phyloP scores from a whole-genome alignment of 2,113 vertebrate species.

The Mola mola region DNA sequence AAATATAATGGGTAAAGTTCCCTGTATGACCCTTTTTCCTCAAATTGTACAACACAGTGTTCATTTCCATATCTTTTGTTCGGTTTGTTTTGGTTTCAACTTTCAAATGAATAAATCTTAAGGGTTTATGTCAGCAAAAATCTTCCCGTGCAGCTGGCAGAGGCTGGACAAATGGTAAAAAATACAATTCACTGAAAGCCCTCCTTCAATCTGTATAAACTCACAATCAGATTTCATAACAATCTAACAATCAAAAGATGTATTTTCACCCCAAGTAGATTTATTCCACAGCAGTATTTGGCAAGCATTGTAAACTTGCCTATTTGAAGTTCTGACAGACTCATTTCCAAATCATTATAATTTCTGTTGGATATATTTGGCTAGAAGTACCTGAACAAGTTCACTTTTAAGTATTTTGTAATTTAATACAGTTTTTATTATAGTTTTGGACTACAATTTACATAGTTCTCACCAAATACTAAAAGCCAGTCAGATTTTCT shows the following conservation, averaged over 20 bases:
- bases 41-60: not conserved
- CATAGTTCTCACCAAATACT: no score
- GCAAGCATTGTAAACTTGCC: conserved; percentile 1
- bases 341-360: no score
- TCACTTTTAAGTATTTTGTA: no score
- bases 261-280: conserved; percentile 9
- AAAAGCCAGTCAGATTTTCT: no score
- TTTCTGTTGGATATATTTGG: not conserved
- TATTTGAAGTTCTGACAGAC: not conserved
- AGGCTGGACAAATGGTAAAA: no score
- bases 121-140: conserved; percentile 1
- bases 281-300: conserved; percentile 1
- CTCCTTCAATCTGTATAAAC: conserved; percentile 9
- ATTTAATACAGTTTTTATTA: no score
- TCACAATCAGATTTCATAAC: conserved; percentile 13
- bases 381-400: no score
- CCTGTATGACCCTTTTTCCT: not conserved
- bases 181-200: conserved; percentile 6
- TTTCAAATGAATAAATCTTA: conserved; percentile 17
- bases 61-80: not conserved
- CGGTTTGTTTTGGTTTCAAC: conserved; percentile 18
- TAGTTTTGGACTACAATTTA: no score
- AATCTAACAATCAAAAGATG: conserved; percentile 8
- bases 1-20: not conserved
- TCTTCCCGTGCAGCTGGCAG: not conserved